Percentiles rank a stretch among this genome's conserved stretches.
Conservation (phyloP, 2,113 vertebrate species). For the Petroica traversi region DNA sequence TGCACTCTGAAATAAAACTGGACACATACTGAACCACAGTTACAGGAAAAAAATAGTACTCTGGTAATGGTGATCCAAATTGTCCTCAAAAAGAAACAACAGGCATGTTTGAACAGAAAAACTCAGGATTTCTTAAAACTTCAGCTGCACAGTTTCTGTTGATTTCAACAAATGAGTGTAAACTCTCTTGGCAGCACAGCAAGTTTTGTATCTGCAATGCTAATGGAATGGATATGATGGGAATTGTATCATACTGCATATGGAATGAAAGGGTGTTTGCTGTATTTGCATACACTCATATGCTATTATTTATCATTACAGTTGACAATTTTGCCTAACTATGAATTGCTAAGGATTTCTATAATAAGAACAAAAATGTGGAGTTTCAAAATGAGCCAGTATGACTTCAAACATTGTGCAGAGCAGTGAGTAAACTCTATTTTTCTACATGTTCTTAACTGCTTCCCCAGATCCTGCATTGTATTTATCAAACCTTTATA, state of each 20-base stretch:
- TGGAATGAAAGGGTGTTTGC: neutral
- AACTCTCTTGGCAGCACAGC: neutral
- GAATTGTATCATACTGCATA: neutral
- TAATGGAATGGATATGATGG: neutral
- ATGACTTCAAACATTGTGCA: neutral
- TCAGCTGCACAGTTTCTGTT: neutral
- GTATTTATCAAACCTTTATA: neutral
- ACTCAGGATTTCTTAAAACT: neutral
- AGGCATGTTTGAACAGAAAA: neutral
- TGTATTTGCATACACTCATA: neutral
- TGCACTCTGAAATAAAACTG: neutral
- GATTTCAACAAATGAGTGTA: neutral
- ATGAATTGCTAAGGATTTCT: neutral
- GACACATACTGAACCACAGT: neutral
- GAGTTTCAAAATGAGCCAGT: neutral
- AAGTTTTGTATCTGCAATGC: neutral
- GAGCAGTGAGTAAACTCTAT: neutral
- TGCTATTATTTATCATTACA: conserved; percentile 6
- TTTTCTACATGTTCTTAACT: neutral
- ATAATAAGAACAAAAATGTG: neutral
- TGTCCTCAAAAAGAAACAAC: neutral
- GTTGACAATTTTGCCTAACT: neutral
- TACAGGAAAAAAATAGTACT: neutral
- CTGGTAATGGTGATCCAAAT: neutral
- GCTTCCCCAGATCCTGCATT: neutral